A percentile compares a stretch with the other conserved stretches of the same genome.
Evolutionary conservation across 2,888 invertebrate species (phyloP).

Genomic region (Megaustenia siamemsis): DNA sequence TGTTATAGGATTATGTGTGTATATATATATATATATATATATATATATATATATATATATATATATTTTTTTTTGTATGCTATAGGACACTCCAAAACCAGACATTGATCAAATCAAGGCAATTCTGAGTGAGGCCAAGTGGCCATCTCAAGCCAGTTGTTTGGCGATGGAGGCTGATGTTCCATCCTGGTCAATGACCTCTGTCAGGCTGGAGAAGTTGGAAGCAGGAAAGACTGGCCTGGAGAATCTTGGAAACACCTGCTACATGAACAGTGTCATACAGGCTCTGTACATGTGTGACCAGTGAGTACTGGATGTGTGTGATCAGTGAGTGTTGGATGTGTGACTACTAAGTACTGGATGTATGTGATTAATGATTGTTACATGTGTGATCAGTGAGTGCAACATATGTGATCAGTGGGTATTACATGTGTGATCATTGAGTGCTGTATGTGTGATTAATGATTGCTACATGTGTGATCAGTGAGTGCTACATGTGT

Average conservation of each 20-base stretch:
- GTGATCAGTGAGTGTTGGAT: slow-evolving; percentile 79
- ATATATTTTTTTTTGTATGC: not conserved
- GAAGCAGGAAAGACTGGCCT: slow-evolving; percentile 85
- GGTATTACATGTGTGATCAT: not conserved
- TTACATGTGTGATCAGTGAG: slow-evolving; percentile 85
- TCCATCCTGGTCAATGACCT: not conserved
- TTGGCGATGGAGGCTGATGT: not conserved
- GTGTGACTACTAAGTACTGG: not conserved
- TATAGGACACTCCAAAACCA: slow-evolving; percentile 70
- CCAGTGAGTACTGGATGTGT: slow-evolving; percentile 80
- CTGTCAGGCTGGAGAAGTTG: slow-evolving; percentile 64
- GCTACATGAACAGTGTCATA: slow-evolving; percentile 92
- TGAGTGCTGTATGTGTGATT: not conserved
- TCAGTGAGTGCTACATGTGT: slow-evolving; percentile 80
- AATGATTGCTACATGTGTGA: slow-evolving; percentile 90
- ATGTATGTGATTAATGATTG: slow-evolving; percentile 83
- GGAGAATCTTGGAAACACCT: slow-evolving; percentile 91
- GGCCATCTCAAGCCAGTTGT: slow-evolving; percentile 57
- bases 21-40: too few species aligned
- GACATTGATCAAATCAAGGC: slow-evolving; percentile 66
- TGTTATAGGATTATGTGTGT: too few species aligned
- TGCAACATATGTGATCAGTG: not conserved
- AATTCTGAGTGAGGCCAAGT: slow-evolving; percentile 67
- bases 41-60: too few species aligned
- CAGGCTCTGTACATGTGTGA: slow-evolving; percentile 91